Evolutionary conservation across 2,888 invertebrate genomes (phyloP), one percentile per base, ranked within the genome.

Genomic region (Lithophane leautieri): DNA sequence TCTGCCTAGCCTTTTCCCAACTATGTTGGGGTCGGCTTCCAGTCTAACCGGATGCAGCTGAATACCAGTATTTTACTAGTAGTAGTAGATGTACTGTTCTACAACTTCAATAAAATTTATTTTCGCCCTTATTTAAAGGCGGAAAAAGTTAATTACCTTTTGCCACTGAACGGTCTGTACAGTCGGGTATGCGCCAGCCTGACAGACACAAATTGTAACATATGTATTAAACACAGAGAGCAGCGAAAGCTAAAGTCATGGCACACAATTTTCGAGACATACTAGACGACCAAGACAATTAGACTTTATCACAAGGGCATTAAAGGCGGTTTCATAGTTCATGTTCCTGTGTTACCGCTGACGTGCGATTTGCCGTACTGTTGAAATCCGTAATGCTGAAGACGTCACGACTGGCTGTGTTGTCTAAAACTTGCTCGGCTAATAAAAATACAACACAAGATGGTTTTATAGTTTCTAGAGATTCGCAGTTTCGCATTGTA

Each of bases 181-280:
- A 52, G 28, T 34, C 42, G 52, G 7, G 19, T 70, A 40, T 44
- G 25, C 52, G 58, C n/a, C 22, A 61, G n/a, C 14, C 34, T 40
- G 42, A 54, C 58, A 19, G 14, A 28, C 22, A 66, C 16, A 22
- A 60, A 67, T 28, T 19, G n/a, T 73, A n/a, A 56, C 58, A 50
- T 34, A 68, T n/a, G 70, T 40, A n/a, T 63, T 56, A 70, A 67
- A 72, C 25, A 42, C 62, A 52, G 40, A 58, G 40, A 72, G 58
- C 73, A 77, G 76, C 67, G 9, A 71, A 78, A 80, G 73, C 61
- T 61, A 54, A 54, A 50, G 61, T 73, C 72, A 84, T 79, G 86
- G 82, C 82, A 86, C 79, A 76, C 76, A 19, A 12, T 67, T 63
- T 71, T 68, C 54, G 60, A 81, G 61, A 83, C 58, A 58, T 52